Evolutionary conservation across 2,888 invertebrate genomes (phyloP).

Genomic region (Acanthosepion lycidas): DNA sequence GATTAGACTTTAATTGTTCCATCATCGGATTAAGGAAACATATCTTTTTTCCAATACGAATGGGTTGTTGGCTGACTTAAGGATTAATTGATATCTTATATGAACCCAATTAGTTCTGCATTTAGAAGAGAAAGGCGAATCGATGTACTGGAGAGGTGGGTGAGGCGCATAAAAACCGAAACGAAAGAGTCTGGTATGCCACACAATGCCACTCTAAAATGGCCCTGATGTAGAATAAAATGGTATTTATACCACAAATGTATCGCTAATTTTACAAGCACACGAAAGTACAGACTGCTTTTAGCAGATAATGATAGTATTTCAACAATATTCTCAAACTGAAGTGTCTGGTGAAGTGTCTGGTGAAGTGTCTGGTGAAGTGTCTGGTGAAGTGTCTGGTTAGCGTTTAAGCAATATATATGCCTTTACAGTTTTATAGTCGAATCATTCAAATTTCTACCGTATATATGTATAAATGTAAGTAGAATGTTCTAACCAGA

Average conservation of each 20-base stretch:
- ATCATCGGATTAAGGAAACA: slow-evolving; percentile 33
- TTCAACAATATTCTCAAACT: too few species aligned
- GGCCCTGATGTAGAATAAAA: background rate
- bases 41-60: background rate
- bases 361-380: too few species aligned
- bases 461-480: too few species aligned
- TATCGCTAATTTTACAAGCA: background rate
- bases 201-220: background rate
- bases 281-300: background rate
- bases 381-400: too few species aligned
- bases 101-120: background rate
- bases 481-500: too few species aligned
- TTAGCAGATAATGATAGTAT: too few species aligned
- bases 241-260: background rate
- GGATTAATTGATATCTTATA: background rate
- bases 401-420: too few species aligned
- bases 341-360: too few species aligned
- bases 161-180: background rate
- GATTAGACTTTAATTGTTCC: background rate
- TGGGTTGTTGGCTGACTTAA: background rate
- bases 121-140: background rate
- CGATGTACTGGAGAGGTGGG: too few species aligned
- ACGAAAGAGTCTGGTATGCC: background rate
- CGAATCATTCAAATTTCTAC: too few species aligned
- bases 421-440: too few species aligned